phyloP scores from a whole-genome alignment of 2,797 vertebrate species.

The Danio aesculapii region DNA sequence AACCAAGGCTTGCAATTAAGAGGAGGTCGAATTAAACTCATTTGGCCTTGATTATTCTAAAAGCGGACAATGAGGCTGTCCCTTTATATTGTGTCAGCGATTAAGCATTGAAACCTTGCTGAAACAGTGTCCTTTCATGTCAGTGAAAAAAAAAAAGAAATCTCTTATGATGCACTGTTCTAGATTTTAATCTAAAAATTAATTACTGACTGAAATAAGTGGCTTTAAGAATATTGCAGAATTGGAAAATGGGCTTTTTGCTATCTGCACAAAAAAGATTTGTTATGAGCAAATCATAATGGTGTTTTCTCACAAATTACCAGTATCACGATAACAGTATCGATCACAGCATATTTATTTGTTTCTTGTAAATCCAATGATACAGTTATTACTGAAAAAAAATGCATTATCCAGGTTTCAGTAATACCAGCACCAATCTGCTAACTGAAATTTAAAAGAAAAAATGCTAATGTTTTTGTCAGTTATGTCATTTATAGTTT shows the following conservation, averaged over 20 bases:
- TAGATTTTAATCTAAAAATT: slow-evolving; percentile 14
- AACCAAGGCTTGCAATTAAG: slow-evolving; percentile 74
- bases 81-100: slow-evolving; percentile 20
- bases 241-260: slow-evolving; percentile 1
- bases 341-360: not conserved
- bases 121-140: slow-evolving; percentile 7
- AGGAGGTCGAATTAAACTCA: slow-evolving; percentile 70
- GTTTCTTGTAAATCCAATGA: not conserved
- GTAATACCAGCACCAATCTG: not conserved
- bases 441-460: no score
- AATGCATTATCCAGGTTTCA: not conserved
- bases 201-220: not conserved
- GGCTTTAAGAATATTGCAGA: slow-evolving; percentile 23
- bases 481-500: no score
- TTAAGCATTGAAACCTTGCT: slow-evolving; percentile 19
- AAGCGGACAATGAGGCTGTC: slow-evolving; percentile 31
- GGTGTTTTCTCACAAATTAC: not conserved
- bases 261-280: not conserved
- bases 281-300: not conserved
- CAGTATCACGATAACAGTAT: not conserved
- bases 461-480: no score
- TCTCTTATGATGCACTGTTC: not conserved
- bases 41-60: slow-evolving; percentile 62
- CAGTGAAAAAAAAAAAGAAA: no score
- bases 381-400: not conserved